Conservation (phyloP, 2,113 vertebrate genomes). For the Pelobates fuscus region DNA sequence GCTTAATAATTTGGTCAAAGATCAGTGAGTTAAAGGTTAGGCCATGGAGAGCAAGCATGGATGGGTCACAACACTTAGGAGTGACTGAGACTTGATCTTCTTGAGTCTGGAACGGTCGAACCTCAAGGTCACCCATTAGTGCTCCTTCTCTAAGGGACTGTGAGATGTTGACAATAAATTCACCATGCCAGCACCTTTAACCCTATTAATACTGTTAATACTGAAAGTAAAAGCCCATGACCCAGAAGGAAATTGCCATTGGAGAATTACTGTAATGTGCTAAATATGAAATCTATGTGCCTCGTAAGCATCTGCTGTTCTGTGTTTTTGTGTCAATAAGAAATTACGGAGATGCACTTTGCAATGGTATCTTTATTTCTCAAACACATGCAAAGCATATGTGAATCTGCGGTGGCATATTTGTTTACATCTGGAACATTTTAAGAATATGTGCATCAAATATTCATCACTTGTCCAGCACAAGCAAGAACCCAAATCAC, state of each 20-base stretch:
- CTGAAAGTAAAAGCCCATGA: slow-evolving; percentile 78
- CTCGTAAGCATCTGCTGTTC: slow-evolving; percentile 48
- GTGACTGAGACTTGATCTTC: slow-evolving; percentile 96
- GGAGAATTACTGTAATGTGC: slow-evolving; percentile 64
- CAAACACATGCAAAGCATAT: not conserved
- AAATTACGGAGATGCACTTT: not conserved
- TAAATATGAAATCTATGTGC: slow-evolving; percentile 58
- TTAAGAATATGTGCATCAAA: slow-evolving; percentile 21
- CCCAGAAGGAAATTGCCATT: slow-evolving; percentile 67
- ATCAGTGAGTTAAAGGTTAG: slow-evolving; percentile 96
- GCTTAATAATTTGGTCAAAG: slow-evolving; percentile 99
- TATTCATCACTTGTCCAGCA: slow-evolving; percentile 2
- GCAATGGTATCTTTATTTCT: not conserved
- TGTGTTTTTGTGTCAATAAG: slow-evolving; percentile 1
- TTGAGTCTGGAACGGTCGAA: slow-evolving; percentile 86
- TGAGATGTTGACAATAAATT: slow-evolving; percentile 88
- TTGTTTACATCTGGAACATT: slow-evolving; percentile 4
- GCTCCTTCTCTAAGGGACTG: slow-evolving; percentile 81
- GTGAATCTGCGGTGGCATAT: not conserved
- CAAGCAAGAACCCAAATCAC: not conserved
- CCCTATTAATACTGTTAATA: slow-evolving; percentile 87
- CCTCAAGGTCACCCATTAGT: slow-evolving; percentile 99
- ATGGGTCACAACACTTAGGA: slow-evolving; percentile 85
- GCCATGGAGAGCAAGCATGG: slow-evolving; percentile 78
- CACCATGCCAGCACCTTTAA: slow-evolving; percentile 88